Evolutionary conservation across 1,140 invertebrate genomes (phyloP).

Genomic region (Zeugodacus cucurbitae): DNA sequence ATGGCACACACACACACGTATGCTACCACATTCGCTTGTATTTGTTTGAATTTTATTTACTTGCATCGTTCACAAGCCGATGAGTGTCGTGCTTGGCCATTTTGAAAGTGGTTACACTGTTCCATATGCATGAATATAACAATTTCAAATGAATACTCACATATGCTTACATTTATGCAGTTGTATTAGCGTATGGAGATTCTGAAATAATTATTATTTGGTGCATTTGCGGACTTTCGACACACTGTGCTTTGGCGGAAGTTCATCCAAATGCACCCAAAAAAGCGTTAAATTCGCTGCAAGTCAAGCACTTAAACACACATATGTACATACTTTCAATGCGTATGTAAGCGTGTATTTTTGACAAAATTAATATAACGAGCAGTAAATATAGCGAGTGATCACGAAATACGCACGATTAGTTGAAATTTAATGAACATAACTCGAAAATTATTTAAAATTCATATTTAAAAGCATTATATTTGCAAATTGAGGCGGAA

Average conservation of each 20-base stretch:
- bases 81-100: slow-evolving; percentile 7
- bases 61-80: neutral
- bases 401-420: neutral
- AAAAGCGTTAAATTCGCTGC: neutral
- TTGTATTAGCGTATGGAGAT: neutral
- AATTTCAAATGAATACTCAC: neutral
- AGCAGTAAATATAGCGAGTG: neutral
- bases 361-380: neutral
- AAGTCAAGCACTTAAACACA: no score
- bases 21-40: neutral
- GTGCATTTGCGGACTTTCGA: neutral
- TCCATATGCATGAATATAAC: neutral
- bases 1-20: neutral
- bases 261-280: neutral
- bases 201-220: neutral
- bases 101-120: neutral
- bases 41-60: neutral
- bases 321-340: neutral
- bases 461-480: no score
- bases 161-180: neutral
- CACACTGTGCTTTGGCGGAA: slow-evolving; percentile 16
- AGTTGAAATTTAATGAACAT: no score
- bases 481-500: no score
- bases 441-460: no score
- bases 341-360: neutral